A percentile compares a stretch with the other conserved stretches of the same genome.
Conservation (phyloP, 35 echinoderm and acorn worm genomes). For the Eucidaris tribuloides region DNA sequence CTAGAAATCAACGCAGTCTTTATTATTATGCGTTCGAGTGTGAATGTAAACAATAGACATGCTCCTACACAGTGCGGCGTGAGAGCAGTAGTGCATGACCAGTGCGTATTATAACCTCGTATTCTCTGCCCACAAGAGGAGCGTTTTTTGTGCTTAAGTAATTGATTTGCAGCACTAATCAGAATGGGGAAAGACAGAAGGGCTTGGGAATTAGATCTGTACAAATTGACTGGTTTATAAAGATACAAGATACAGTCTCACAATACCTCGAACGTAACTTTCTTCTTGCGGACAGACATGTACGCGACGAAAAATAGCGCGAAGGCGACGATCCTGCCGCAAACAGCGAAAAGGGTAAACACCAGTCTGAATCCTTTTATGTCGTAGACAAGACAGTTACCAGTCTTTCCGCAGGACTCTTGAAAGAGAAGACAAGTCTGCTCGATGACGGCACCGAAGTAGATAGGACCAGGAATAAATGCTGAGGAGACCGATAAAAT, state of each 20-base stretch:
- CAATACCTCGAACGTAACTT: not conserved
- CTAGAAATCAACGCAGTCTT: no score
- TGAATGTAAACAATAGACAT: no score
- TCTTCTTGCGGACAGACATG: not conserved
- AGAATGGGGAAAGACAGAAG: no score
- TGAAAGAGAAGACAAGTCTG: constrained; percentile 54
- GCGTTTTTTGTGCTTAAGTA: not conserved
- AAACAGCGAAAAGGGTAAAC: not conserved
- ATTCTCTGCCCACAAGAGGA: not conserved
- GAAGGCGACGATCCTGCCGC: constrained; percentile 11
- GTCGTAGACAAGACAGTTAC: constrained; percentile 72
- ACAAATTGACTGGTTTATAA: no score
- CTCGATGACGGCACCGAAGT: constrained; percentile 65
- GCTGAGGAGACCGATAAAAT: constrained; percentile 23
- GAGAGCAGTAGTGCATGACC: no score
- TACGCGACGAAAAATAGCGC: not conserved
- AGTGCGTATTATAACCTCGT: no score
- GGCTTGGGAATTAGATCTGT: no score
- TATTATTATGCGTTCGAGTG: no score
- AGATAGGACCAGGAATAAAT: constrained; percentile 66
- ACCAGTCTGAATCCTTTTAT: constrained; percentile 50
- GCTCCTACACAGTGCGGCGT: no score
- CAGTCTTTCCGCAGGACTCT: constrained; percentile 67
- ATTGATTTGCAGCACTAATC: not conserved
- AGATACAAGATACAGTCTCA: not conserved